phyloP scores from a whole-genome alignment of 2,797 vertebrate genomes.

The Melanotaenia maccullochi region DNA sequence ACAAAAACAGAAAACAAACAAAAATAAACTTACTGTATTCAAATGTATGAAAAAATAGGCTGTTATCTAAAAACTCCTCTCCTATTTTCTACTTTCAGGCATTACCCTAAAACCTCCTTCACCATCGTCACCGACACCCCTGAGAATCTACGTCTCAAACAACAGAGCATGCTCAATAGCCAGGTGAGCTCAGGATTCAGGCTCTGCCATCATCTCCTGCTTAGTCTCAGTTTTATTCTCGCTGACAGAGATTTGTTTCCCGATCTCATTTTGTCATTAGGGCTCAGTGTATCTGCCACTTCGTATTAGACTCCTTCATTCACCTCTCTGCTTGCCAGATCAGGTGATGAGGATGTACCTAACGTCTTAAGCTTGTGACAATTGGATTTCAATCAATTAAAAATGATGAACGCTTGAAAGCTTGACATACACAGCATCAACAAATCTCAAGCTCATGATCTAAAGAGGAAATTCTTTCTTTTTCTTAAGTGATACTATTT shows the following conservation, averaged over 20 bases:
- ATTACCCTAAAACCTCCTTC: conserved; percentile 97
- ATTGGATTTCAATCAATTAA: conserved; percentile 47
- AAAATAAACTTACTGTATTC: too few species aligned
- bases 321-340: not conserved
- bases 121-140: conserved; percentile 97
- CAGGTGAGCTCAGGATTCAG: conserved; percentile 81
- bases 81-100: conserved; percentile 78
- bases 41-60: too few species aligned
- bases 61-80: not conserved
- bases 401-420: conserved; percentile 7
- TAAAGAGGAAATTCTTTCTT: not conserved
- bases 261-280: conserved; percentile 28
- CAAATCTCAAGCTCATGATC: not conserved
- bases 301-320: conserved; percentile 2
- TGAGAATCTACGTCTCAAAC: conserved; percentile 96
- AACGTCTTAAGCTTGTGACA: not conserved
- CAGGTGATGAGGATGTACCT: not conserved
- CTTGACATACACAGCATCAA: not conserved
- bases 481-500: not conserved
- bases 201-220: conserved; percentile 7
- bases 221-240: conserved; percentile 10
- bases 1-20: too few species aligned
- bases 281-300: not conserved
- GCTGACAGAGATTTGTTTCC: not conserved
- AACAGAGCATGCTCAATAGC: conserved; percentile 96